Evolutionary conservation across 2,113 vertebrate genomes (phyloP).

Genomic region (Pardalotus punctatus): DNA sequence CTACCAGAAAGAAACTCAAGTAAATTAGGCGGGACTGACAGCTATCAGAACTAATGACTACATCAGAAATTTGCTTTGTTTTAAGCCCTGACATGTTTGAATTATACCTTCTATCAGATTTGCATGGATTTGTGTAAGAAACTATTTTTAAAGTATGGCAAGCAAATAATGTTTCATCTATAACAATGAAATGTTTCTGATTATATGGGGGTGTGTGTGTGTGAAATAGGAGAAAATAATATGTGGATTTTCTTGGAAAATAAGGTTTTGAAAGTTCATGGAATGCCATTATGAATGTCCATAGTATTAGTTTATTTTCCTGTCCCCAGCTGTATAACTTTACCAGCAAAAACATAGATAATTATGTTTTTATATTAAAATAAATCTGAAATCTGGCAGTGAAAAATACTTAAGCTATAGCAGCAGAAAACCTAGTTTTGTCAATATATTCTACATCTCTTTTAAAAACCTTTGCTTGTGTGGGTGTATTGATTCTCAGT

Average conservation of each 20-base stretch:
- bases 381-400: not conserved
- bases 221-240: not conserved
- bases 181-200: not conserved
- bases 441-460: not conserved
- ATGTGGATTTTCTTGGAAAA: not conserved
- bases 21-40: not conserved
- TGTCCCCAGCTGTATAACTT: not conserved
- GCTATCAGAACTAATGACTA: not conserved
- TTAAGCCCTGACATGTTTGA: not conserved
- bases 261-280: not conserved
- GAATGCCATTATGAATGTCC: not conserved
- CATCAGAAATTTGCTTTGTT: not conserved
- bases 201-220: not conserved
- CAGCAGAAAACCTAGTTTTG: not conserved
- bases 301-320: not conserved
- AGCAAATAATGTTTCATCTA: not conserved
- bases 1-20: not conserved
- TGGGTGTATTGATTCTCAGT: not conserved
- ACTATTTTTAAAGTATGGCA: not conserved
- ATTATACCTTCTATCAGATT: conserved; percentile 15
- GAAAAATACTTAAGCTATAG: not conserved
- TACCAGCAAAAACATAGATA: not conserved
- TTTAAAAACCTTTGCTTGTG: not conserved
- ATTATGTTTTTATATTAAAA: not conserved
- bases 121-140: not conserved